Base-by-base conservation (phyloP, 2,888 invertebrate genomes). In the Chironomus riparius region DNA sequence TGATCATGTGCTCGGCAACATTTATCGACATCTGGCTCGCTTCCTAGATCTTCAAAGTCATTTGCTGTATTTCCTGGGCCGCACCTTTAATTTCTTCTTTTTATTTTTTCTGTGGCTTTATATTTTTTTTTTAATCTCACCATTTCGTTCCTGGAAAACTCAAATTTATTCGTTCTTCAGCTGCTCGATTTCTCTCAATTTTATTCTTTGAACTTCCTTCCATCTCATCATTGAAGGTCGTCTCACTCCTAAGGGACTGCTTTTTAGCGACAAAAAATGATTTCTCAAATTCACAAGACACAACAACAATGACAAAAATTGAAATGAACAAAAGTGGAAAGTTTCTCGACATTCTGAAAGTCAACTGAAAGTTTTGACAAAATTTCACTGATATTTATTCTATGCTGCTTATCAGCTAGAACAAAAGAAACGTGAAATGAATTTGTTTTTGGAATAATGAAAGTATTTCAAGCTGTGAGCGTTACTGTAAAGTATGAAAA, bases 1-100 rank as follows among this genome's bases (percentile, higher is more conserved):
- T 84, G 80, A 78, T 97, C 97, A 84, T 97, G 97, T 77, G 88
- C 88, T 5, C 96, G 86, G 83, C 97, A 97, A 83, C 97, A 97
- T 79, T 88, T 86, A 81, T 97, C 96, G 4, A 94, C 92, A 68
- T 89, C 88, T 13, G 90, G 88, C 82, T 93, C 91, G 38, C 90
- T 90, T 0, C 95, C 96, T 47, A 96, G 87, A 80, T 95, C 91
- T 68, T 91, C 89, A 82, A 91, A 93, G 79, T 90, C 88, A 4
- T 88, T 87, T 0, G 95, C 94, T 0, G 90, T 88, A 82, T 90
- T 91, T 0, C 95, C 95, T 79, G 92, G 91, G 21, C 96, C 97
- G 83, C 96, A 97, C 95, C 96, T 69, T 50, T 50, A 50, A 50
- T n/a, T 15, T 1, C 0, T n/a, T 13, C 1, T 50, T 50, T 50